Base-by-base conservation (phyloP, 1,140 invertebrate genomes). In the Bombus waltoni region DNA sequence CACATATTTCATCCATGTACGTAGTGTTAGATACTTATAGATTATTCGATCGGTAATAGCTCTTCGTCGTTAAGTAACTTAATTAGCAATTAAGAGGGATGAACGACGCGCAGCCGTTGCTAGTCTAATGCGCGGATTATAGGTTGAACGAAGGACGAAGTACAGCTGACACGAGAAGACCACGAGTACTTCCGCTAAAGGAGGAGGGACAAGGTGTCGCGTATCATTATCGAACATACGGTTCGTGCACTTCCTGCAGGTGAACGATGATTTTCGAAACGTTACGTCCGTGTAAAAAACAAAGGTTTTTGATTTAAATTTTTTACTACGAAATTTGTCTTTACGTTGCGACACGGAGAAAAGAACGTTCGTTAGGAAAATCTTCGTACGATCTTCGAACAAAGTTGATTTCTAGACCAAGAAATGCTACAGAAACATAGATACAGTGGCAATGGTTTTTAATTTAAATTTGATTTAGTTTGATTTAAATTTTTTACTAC, bases 121-220 rank as follows among this genome's bases (percentile, higher is more conserved):
- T 66, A 42, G 18, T 40, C 53, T 74, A 75, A 74, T 72, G 22
- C 71, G n/a, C 32, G 81, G 57, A 65, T 82, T 82, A 82, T 66
- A 71, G 22, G 57, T 25, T n/a, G 59, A n/a, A 22, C n/a, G 57
- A 18, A n/a, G 22, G 28, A 22, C n/a, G 57, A 18, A n/a, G 22
- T 22, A 35, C 81, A 83, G 72, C 81, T 76, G 81, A 76, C 81
- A 68, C 47, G 18, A 32, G 71, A 38, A 68, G 77, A 28, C 59
- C 59, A 9, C 8, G 18, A 28, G 32, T 18, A 62, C 59, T 82
- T 76, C 72, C 72, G 42, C 72, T 15, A 32, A 76, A 76, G n/a
- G 72, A 11, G 42, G 15, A 53, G 38, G 4, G 25, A 35, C 71
- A 35, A 66, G 53, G 42, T 53, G 15, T 28, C 22, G 73, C 9